phyloP scores from a whole-genome alignment of 2,113 vertebrate species.

The Callipepla californica region DNA sequence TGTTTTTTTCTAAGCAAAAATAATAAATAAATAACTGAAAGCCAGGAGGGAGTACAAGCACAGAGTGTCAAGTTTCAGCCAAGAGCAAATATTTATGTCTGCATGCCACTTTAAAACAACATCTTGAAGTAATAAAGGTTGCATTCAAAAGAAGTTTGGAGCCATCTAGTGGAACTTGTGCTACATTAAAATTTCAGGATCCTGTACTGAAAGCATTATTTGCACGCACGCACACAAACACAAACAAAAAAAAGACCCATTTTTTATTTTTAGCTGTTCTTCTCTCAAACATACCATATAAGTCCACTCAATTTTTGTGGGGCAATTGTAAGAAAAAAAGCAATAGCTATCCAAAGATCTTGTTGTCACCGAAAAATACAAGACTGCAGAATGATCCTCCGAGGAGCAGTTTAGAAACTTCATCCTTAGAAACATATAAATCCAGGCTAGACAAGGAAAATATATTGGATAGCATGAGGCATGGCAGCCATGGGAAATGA shows the following conservation, averaged over 20 bases:
- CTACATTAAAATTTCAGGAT: not conserved
- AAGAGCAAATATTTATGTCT: slow-evolving; percentile 64
- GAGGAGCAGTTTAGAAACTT: not conserved
- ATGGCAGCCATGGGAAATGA: not conserved
- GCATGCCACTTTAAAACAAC: slow-evolving; percentile 15
- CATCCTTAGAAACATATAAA: not conserved
- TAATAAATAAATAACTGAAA: not conserved
- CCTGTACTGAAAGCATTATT: rapidly evolving
- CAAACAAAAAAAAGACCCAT: rapidly evolving
- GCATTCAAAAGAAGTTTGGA: slow-evolving; percentile 46
- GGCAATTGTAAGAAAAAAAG: not conserved
- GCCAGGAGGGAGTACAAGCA: not conserved
- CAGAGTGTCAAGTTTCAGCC: slow-evolving; percentile 34
- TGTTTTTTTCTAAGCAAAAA: not conserved
- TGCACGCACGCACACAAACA: not conserved
- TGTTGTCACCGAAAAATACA: not conserved
- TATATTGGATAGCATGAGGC: not conserved
- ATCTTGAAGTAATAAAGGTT: not conserved
- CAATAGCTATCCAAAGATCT: not conserved
- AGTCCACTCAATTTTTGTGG: not conserved
- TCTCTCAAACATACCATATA: not conserved
- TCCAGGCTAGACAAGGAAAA: not conserved
- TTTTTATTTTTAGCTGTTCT: not conserved
- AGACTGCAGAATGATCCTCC: not conserved
- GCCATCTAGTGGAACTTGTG: slow-evolving; percentile 74